phyloP scores from a whole-genome alignment of 1,140 invertebrate species.

The Colletes latitarsis region DNA sequence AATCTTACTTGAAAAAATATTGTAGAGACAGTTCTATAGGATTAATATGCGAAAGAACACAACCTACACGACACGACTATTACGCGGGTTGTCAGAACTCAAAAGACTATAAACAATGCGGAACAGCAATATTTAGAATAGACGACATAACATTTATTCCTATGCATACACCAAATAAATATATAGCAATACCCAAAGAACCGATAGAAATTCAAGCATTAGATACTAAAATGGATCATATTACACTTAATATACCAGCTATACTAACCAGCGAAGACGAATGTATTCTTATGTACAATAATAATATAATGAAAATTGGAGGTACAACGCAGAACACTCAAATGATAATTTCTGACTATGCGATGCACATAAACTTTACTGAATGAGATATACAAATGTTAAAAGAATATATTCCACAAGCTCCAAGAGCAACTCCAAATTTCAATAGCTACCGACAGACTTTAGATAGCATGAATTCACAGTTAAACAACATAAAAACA shows the following conservation, averaged over 20 bases:
- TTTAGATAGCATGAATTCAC: not conserved
- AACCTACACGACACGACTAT: not conserved
- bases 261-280: not conserved
- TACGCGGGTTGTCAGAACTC: not conserved
- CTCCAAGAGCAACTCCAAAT: not conserved
- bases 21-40: not conserved
- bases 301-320: not conserved
- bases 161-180: not conserved
- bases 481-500: not conserved
- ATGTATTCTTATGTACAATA: not conserved
- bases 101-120: not conserved
- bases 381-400: not conserved
- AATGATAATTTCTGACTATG: not conserved
- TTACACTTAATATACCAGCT: too few relatives aligned
- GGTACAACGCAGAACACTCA: not conserved
- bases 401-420: not conserved
- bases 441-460: not conserved
- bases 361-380: not conserved
- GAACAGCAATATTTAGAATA: not conserved
- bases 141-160: not conserved
- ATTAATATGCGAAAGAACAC: not conserved
- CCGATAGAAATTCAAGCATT: not conserved
- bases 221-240: not conserved
- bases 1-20: not conserved
- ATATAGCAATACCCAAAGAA: not conserved